Evolutionary conservation across 2,113 vertebrate species (phyloP).

Genomic region (Cyprinodon brontotheroides): DNA sequence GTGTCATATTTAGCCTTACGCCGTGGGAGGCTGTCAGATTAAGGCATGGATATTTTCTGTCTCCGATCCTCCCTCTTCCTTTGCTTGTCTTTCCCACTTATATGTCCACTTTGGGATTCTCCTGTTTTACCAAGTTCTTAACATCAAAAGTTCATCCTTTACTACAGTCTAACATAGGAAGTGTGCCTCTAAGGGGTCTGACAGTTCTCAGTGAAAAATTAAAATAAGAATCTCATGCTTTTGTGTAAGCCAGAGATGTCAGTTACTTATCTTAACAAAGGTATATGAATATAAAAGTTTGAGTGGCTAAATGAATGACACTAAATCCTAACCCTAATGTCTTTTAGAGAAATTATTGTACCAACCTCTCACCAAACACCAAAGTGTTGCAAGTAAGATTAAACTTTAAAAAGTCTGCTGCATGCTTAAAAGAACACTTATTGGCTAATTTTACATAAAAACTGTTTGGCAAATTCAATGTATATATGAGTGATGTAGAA

Average conservation of each 20-base stretch:
- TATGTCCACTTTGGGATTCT: not conserved
- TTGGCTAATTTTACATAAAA: too few relatives aligned
- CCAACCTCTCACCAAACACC: too few relatives aligned
- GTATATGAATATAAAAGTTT: not conserved
- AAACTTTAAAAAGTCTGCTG: too few relatives aligned
- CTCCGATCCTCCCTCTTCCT: slow-evolving; percentile 8
- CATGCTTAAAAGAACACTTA: too few relatives aligned
- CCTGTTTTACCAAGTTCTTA: not conserved
- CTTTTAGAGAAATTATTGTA: not conserved
- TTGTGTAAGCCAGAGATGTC: not conserved
- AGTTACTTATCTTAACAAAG: not conserved
- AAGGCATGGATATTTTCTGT: slow-evolving; percentile 33
- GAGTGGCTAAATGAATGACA: not conserved
- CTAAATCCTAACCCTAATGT: not conserved
- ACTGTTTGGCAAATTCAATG: not conserved
- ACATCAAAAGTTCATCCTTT: not conserved
- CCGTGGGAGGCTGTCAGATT: slow-evolving; percentile 60
- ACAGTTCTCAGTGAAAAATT: not conserved
- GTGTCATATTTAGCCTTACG: slow-evolving; percentile 69
- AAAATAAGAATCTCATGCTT: not conserved
- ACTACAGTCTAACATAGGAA: not conserved
- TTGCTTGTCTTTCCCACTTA: slow-evolving; percentile 23
- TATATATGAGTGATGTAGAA: not conserved
- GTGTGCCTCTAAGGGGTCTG: not conserved
- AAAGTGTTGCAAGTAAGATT: too few relatives aligned